These are phyloP conservation scores for Ditylenchus dipsaci DNA, from an alignment of 1,140 invertebrate genomes.

Conservation along the genomic window DNA sequence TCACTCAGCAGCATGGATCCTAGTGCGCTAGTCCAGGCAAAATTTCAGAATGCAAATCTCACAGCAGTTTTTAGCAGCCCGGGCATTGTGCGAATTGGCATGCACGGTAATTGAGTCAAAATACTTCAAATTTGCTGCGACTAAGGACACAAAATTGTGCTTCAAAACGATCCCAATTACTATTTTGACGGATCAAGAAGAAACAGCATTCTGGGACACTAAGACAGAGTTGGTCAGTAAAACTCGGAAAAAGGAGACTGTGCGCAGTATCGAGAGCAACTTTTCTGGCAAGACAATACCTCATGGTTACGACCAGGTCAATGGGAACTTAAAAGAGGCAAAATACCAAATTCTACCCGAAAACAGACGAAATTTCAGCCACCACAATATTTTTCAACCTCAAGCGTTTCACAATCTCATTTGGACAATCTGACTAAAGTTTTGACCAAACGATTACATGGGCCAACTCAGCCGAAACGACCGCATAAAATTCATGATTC, in stretches of 20 bases:
- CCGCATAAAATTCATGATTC: not conserved
- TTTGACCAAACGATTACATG: not conserved
- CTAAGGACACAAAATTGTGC: not conserved
- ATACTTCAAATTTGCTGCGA: not conserved
- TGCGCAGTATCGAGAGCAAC: not conserved
- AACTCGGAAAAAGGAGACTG: not conserved
- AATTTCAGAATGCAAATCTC: not conserved
- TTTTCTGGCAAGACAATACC: not conserved
- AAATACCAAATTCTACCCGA: not conserved
- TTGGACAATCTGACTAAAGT: not conserved
- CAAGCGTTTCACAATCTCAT: not conserved
- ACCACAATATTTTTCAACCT: not conserved
- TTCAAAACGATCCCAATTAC: not conserved
- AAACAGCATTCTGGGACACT: not conserved
- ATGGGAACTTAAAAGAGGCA: not conserved
- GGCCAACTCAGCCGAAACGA: not conserved
- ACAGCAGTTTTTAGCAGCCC: not conserved
- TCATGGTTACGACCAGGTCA: not conserved
- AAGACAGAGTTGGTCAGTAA: not conserved
- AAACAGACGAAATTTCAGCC: not conserved
- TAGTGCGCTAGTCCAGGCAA: not conserved
- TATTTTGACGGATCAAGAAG: not conserved
- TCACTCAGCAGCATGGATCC: not conserved
- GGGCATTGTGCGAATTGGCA: not conserved
- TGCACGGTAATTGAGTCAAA: not conserved